phyloP scores from a whole-genome alignment of 2,888 invertebrate species.

The Synanthedon andrenaeformis region DNA sequence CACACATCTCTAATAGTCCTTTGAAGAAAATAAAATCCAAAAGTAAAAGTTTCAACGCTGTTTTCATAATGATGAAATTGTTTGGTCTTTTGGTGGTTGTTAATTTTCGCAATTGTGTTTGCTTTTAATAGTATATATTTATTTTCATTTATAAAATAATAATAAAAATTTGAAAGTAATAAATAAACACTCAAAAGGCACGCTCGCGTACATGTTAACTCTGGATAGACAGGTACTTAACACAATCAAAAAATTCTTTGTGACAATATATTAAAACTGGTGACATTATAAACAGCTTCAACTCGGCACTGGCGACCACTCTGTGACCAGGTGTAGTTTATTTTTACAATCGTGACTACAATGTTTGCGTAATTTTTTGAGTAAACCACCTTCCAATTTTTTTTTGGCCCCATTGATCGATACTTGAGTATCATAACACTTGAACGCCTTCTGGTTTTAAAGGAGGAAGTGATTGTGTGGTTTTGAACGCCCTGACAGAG shows the following conservation, averaged over 20 bases:
- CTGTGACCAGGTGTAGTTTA: not conserved
- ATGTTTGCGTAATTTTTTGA: slow-evolving; percentile 31
- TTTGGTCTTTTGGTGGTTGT: too few species aligned
- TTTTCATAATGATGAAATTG: too few species aligned
- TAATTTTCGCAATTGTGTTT: too few species aligned
- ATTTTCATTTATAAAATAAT: too few species aligned
- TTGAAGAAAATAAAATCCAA: too few species aligned
- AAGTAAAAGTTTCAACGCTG: too few species aligned
- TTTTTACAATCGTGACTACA: slow-evolving; percentile 20
- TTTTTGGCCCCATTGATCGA: slow-evolving; percentile 20
- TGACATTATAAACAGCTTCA: not conserved
- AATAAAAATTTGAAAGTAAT: not conserved
- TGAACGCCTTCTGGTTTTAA: slow-evolving; percentile 11
- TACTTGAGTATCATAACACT: slow-evolving; percentile 30
- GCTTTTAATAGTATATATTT: too few species aligned
- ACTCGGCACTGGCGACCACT: not conserved
- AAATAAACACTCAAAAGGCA: not conserved
- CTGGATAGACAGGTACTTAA: not conserved
- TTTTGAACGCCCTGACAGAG: slow-evolving; percentile 5
- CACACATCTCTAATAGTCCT: too few species aligned
- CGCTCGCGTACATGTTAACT: not conserved
- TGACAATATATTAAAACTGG: not conserved
- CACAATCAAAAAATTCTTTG: not conserved
- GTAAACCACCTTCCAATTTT: slow-evolving; percentile 33
- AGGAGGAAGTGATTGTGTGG: slow-evolving; percentile 20